Evolutionary conservation across 2,113 vertebrate genomes (phyloP).

Genomic region (Eurypyga helias): DNA sequence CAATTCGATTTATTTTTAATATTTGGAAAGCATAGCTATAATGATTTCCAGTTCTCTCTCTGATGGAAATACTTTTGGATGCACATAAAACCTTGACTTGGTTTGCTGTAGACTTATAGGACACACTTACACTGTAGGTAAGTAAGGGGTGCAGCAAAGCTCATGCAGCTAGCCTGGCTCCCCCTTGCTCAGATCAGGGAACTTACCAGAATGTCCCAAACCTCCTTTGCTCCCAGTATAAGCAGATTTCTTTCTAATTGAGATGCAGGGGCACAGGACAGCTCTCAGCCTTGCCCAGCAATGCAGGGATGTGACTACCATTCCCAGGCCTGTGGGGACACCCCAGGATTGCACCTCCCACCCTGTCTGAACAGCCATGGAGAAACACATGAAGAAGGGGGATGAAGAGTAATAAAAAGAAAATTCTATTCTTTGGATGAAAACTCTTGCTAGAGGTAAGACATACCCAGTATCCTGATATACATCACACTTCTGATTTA

Average conservation of each 20-base stretch:
- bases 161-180: background rate
- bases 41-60: background rate
- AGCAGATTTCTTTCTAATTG: background rate
- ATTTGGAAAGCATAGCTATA: background rate
- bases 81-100: background rate
- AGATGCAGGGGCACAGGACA: background rate
- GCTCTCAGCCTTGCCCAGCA: background rate
- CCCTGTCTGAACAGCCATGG: fast-evolving
- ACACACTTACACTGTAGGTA: background rate
- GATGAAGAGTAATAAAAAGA: background rate
- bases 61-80: background rate
- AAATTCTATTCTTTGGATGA: background rate
- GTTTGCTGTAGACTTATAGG: background rate
- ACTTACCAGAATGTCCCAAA: background rate
- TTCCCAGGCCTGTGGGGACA: background rate
- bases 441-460: background rate
- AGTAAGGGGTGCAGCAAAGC: background rate
- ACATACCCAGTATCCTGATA: background rate
- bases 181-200: background rate
- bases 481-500: background rate
- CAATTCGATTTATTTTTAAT: background rate
- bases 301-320: background rate
- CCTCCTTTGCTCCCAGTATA: background rate
- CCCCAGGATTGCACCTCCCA: background rate
- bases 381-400: background rate